Percentiles rank a stretch among this genome's conserved stretches.
phyloP scores from a whole-genome alignment of 2,888 invertebrate genomes.

The Drosophila phalerata region DNA sequence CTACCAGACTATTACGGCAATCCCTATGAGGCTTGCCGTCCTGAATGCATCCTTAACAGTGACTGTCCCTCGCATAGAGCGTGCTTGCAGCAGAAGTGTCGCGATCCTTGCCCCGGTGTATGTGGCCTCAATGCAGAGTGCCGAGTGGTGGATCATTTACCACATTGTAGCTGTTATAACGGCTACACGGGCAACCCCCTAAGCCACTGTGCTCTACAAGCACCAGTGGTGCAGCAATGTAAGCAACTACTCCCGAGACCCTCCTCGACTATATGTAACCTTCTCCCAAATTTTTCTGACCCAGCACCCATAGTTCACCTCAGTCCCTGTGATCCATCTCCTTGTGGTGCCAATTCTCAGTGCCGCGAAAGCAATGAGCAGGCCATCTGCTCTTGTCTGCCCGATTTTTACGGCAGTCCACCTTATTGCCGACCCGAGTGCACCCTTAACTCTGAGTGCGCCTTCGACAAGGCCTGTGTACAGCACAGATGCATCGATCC shows the following conservation, averaged over 20 bases:
- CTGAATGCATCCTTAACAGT: slow-evolving; percentile 92
- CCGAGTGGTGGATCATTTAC: slow-evolving; percentile 90
- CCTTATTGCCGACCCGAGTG: slow-evolving; percentile 93
- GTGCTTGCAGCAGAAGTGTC: slow-evolving; percentile 91
- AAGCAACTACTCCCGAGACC: slow-evolving; percentile 81
- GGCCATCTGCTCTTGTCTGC: slow-evolving; percentile 90
- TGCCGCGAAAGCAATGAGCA: slow-evolving; percentile 87
- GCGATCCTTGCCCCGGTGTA: slow-evolving; percentile 92
- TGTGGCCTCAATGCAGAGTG: slow-evolving; percentile 92
- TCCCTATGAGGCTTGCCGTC: slow-evolving; percentile 90
- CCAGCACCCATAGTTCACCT: slow-evolving; percentile 79
- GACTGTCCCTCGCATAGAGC: slow-evolving; percentile 91
- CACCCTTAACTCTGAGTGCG: slow-evolving; percentile 89
- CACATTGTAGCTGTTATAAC: slow-evolving; percentile 89
- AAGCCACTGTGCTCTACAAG: slow-evolving; percentile 87
- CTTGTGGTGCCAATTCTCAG: slow-evolving; percentile 88
- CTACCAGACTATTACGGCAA: slow-evolving; percentile 89
- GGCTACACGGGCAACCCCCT: slow-evolving; percentile 91
- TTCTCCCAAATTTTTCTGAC: slow-evolving; percentile 9
- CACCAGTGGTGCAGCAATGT: slow-evolving; percentile 85
- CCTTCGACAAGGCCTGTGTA: slow-evolving; percentile 88
- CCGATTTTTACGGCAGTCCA: slow-evolving; percentile 90
- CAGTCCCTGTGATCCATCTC: slow-evolving; percentile 88
- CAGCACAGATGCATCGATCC: slow-evolving; percentile 89
- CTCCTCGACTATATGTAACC: slow-evolving; percentile 11